phyloP scores from a whole-genome alignment of 2,888 invertebrate genomes.

The Tetragnatha montana region DNA sequence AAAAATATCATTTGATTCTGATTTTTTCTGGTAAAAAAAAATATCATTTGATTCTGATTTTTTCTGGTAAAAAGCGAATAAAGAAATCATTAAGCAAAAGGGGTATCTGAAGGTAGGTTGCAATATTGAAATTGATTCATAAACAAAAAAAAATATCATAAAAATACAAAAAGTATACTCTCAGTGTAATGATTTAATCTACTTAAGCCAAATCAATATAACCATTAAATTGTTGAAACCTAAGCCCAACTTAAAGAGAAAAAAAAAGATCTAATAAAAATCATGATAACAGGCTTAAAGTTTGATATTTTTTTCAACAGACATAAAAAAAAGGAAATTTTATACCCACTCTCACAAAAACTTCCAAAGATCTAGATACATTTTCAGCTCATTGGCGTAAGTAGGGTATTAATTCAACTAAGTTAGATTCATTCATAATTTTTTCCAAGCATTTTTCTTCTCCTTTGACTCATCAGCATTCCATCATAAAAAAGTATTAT shows the following conservation, averaged over 20 bases:
- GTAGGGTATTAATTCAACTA: constrained; percentile 14
- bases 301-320: not conserved
- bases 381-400: constrained; percentile 1
- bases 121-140: too few species aligned
- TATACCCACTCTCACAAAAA: not conserved
- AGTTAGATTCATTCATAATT: not conserved
- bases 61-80: too few species aligned
- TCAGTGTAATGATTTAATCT: too few species aligned
- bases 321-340: not conserved
- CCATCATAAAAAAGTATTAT: not conserved
- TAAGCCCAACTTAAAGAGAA: too few species aligned
- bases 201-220: not conserved
- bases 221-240: not conserved
- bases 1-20: too few species aligned
- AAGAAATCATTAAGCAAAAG: too few species aligned
- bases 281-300: not conserved
- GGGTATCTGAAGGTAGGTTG: too few species aligned
- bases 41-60: too few species aligned
- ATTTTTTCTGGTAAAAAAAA: too few species aligned
- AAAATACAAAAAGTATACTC: too few species aligned
- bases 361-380: not conserved
- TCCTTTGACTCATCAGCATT: not conserved
- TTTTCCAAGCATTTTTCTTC: not conserved
- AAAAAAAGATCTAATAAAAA: too few species aligned
- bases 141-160: too few species aligned